Conservation (phyloP, 2,113 vertebrate species). For the Chrysemys picta region DNA sequence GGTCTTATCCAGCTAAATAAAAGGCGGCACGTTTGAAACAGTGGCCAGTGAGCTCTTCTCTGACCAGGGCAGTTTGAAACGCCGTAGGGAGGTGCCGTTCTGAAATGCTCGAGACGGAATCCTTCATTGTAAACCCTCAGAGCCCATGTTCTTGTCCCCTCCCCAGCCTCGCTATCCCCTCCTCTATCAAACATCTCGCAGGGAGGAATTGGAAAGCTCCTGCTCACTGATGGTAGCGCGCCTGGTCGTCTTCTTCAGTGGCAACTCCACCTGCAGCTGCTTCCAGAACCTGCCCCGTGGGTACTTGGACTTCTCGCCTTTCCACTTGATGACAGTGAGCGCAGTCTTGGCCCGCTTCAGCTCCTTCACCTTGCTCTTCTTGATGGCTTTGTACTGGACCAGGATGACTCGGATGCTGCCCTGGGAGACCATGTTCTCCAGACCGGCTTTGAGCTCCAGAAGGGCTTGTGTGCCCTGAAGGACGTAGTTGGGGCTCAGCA, state of each 20-base stretch:
- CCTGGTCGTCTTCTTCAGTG: slow-evolving; percentile 78
- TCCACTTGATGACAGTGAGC: slow-evolving; percentile 92
- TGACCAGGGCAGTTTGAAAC: slow-evolving; percentile 8
- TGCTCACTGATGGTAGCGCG: slow-evolving; percentile 52
- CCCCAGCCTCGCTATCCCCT: background rate
- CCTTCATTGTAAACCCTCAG: background rate
- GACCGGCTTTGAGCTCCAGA: slow-evolving; percentile 95
- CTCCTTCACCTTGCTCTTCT: slow-evolving; percentile 88
- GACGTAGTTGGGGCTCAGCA: slow-evolving; percentile 91
- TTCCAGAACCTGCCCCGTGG: slow-evolving; percentile 94
- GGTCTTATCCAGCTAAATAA: background rate
- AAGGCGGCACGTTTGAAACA: background rate
- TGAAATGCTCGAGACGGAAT: background rate
- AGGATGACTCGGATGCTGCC: slow-evolving; percentile 93
- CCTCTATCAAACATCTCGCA: slow-evolving; percentile 66
- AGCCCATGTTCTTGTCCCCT: background rate
- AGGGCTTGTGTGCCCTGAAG: slow-evolving; percentile 92
- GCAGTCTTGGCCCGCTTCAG: slow-evolving; percentile 87
- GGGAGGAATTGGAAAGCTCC: slow-evolving; percentile 51
- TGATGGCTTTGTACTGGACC: slow-evolving; percentile 90
- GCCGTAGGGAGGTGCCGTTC: background rate
- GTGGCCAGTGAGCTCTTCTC: background rate
- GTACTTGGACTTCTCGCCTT: slow-evolving; percentile 90
- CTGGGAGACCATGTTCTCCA: slow-evolving; percentile 89
- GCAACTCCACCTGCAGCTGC: slow-evolving; percentile 89